Evolutionary conservation across 2,888 invertebrate genomes (phyloP), one percentile per base, ranked within the genome.

Genomic region (Urechis unicinctus): DNA sequence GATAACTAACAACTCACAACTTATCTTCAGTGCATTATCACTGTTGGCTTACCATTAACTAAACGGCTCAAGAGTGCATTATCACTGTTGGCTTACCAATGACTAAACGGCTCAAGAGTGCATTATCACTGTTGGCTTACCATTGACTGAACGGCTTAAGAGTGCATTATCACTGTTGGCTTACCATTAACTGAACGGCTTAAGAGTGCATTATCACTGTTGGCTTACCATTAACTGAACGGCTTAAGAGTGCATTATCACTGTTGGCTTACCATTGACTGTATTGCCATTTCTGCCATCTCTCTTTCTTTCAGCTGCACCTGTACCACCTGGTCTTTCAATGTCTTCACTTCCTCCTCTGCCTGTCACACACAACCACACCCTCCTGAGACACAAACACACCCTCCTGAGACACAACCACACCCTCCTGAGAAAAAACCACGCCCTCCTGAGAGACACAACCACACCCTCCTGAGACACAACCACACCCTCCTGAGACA

Each of bases 251-350:
- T 9, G 22, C 45, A 36, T 9, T 36, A 36, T 13, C 36, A 17
- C 9, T 36, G 9, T 9, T 17, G 36, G 36, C 36, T 36, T 17
- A 60, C 61, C 53, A 55, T 36, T 1, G 61, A 43, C 46, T 59
- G 59, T 3, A 61, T 57, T 3, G 57, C 62, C 9, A 30, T 28
- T 46, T 62, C 62, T 24, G 60, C 58, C 31, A 22, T 56, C 9
- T 48, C 25, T 13, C 57, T 17, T 30, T 61, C 59, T 55, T 64
- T 59, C 21, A 60, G 59, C 59, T 70, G 69, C 2, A 63, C 57
- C 46, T 66, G 64, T 55, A 67, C 63, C 36, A 72, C 52, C 49
- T 68, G 61, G 26, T 73, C 71, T 46, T 62, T 63, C 54, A 73
- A 54, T 9, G 66, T 65, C 51, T 68, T 66, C 48, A 68, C 61